Percentiles rank a stretch among this genome's conserved stretches.
phyloP scores from a whole-genome alignment of 2,113 vertebrate genomes.

The Zootoca vivipara region DNA sequence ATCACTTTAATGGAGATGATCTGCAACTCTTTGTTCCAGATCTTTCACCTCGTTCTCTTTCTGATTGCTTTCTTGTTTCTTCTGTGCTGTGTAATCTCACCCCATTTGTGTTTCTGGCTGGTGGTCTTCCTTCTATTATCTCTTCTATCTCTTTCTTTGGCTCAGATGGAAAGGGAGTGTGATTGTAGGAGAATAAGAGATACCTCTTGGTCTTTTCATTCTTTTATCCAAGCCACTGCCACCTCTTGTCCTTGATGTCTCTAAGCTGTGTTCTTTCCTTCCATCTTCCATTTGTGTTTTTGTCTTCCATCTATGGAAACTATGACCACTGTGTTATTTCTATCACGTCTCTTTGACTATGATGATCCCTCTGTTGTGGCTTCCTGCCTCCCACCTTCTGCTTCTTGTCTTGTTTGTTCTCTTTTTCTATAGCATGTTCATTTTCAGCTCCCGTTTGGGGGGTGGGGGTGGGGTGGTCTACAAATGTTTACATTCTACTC shows the following conservation, averaged over 20 bases:
- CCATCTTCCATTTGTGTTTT: background rate
- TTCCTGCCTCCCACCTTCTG: too few species aligned
- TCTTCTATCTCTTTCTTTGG: background rate
- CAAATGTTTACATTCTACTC: too few species aligned
- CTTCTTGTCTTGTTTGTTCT: too few species aligned
- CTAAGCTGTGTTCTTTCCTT: background rate
- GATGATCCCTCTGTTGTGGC: too few species aligned
- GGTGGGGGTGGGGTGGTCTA: too few species aligned
- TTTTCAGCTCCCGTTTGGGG: too few species aligned
- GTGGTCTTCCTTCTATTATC: background rate
- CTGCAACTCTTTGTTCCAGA: background rate
- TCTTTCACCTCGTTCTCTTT: background rate
- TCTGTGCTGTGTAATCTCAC: background rate
- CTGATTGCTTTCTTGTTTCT: background rate
- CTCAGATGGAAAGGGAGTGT: background rate
- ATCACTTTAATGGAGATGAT: background rate
- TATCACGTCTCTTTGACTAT: too few species aligned
- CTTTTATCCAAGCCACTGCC: background rate
- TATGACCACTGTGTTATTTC: too few species aligned
- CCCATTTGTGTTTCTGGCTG: background rate
- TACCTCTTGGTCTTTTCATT: background rate
- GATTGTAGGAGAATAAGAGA: background rate
- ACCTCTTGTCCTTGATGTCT: background rate
- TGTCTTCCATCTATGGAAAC: too few species aligned
- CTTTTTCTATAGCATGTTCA: too few species aligned